These are phyloP conservation scores for Itoplectis maculator DNA, from an alignment of 2,888 invertebrate species.

Conservation along the genomic window DNA sequence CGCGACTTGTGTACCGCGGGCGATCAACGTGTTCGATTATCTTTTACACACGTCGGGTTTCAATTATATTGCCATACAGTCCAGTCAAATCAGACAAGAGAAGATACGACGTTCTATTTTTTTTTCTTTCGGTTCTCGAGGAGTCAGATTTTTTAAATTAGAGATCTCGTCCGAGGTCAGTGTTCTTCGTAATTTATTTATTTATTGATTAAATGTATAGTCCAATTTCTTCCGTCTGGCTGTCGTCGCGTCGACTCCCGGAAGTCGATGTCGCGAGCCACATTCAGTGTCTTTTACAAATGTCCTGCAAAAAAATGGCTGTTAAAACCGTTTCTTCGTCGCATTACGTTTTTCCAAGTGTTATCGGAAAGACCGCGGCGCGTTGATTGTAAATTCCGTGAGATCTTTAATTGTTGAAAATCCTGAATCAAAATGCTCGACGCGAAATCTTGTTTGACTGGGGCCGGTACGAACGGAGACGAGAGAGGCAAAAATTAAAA, in stretches of 20 bases:
- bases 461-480: constrained; percentile 1
- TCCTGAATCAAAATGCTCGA: not conserved
- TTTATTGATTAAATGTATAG: too few relatives aligned
- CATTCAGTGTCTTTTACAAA: too few relatives aligned
- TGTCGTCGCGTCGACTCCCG: too few relatives aligned
- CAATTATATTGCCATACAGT: constrained; percentile 8
- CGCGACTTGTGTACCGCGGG: not conserved
- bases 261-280: too few relatives aligned
- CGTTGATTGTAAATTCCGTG: not conserved
- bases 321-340: not conserved
- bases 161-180: too few relatives aligned
- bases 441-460: not conserved
- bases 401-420: not conserved
- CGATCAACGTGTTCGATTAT: constrained; percentile 13
- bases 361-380: too few relatives aligned
- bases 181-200: too few relatives aligned
- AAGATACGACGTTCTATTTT: not conserved
- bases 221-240: too few relatives aligned
- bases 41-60: constrained; percentile 9
- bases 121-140: too few relatives aligned
- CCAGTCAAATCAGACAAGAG: not conserved
- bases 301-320: too few relatives aligned
- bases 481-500: constrained; percentile 20
- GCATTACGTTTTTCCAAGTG: too few relatives aligned
- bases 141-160: too few relatives aligned